Percentiles rank a stretch among this genome's conserved stretches.
Evolutionary conservation across 2,113 vertebrate species (phyloP).

Genomic region (Bos indicus): DNA sequence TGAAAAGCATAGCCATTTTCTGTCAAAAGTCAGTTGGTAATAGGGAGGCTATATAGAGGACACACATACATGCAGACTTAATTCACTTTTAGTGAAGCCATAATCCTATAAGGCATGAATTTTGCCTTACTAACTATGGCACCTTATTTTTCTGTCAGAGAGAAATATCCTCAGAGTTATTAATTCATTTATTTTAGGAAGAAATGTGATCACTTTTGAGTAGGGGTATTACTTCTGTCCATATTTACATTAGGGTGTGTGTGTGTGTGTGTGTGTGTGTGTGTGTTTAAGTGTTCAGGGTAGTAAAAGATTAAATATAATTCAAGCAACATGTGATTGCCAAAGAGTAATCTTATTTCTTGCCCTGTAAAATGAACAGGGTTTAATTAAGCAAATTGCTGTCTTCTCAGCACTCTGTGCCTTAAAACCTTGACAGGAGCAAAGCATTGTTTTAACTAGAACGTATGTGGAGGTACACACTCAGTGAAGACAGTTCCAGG

Average conservation of each 20-base stretch:
- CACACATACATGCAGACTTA: constrained; percentile 6
- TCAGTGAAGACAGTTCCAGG: neutral
- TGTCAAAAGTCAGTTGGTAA: constrained; percentile 31
- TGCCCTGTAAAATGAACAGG: neutral
- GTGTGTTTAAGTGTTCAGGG: neutral
- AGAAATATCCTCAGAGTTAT: constrained; percentile 40
- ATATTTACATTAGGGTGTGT: neutral
- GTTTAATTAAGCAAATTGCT: constrained; percentile 16
- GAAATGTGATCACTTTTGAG: constrained; percentile 40
- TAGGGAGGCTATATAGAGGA: neutral
- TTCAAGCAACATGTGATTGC: neutral
- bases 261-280: neutral
- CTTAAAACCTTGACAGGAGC: neutral
- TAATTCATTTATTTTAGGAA: constrained; percentile 56
- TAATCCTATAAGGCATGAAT: constrained; percentile 26
- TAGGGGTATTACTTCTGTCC: neutral
- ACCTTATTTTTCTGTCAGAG: constrained; percentile 2
- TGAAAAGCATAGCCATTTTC: constrained; percentile 1
- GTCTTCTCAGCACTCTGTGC: neutral
- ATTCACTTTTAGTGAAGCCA: constrained; percentile 26
- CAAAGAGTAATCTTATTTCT: constrained; percentile 29
- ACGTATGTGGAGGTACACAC: neutral
- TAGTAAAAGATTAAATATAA: neutral
- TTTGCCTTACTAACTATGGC: neutral
- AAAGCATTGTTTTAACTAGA: constrained; percentile 10